Percentiles rank a stretch among this genome's conserved stretches.
phyloP scores from a whole-genome alignment of 2,797 vertebrate species.

The Leptodactylus fallax region DNA sequence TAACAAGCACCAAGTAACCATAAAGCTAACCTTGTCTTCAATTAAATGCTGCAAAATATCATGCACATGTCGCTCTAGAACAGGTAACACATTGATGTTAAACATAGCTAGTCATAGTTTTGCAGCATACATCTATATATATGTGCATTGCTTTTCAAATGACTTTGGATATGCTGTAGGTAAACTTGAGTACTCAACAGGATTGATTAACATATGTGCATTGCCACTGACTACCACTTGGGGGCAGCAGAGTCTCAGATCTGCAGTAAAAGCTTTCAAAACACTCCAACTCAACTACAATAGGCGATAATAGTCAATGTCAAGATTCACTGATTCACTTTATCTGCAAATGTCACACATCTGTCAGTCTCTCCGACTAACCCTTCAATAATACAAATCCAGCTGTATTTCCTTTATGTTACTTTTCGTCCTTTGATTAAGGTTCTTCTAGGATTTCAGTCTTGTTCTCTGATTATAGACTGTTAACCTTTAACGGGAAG shows the following conservation, averaged over 20 bases:
- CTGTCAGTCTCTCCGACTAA: slow-evolving; percentile 9
- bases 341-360: slow-evolving; percentile 44
- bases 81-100: not conserved
- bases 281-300: not conserved
- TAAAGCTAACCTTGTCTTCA: not conserved
- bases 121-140: not conserved
- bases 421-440: slow-evolving; percentile 15
- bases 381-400: not conserved
- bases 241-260: not conserved
- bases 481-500: slow-evolving; percentile 5
- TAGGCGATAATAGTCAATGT: slow-evolving; percentile 19
- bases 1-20: not conserved
- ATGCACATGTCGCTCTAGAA: not conserved
- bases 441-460: not conserved
- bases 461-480: slow-evolving; percentile 1
- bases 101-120: not conserved
- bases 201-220: not conserved
- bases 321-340: slow-evolving; percentile 40
- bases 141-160: not conserved
- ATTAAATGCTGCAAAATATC: not conserved
- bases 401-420: slow-evolving; percentile 16
- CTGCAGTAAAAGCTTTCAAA: not conserved
- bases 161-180: not conserved
- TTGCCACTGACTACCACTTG: not conserved
- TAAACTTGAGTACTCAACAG: not conserved